Conservation (phyloP, 2,888 invertebrate genomes). For the Bellardia pandia region DNA sequence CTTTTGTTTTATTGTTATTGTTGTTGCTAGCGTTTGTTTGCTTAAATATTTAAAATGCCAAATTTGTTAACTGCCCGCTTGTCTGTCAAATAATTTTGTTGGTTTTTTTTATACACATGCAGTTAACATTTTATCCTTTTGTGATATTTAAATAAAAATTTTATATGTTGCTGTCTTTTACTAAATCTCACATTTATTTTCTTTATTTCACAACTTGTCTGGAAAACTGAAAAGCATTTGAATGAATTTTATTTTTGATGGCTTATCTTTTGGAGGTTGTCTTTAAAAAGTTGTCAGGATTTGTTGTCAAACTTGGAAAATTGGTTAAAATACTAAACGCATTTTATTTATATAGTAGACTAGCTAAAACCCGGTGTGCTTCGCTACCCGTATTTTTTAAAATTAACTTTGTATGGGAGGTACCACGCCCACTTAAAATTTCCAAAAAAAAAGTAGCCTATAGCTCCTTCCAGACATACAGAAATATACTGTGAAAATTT, state of each 20-base stretch:
- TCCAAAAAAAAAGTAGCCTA: too few relatives aligned
- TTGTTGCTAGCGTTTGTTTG: slow-evolving; percentile 31
- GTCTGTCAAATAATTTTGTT: slow-evolving; percentile 26
- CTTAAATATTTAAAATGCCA: slow-evolving; percentile 40
- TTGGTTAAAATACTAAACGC: neutral
- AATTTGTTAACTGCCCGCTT: slow-evolving; percentile 32
- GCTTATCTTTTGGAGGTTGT: slow-evolving; percentile 10
- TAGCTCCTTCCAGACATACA: too few relatives aligned
- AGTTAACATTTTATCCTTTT: slow-evolving; percentile 53
- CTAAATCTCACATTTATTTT: slow-evolving; percentile 52
- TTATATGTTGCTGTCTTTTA: slow-evolving; percentile 3
- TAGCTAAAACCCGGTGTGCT: too few relatives aligned
- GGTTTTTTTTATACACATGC: neutral
- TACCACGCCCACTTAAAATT: too few relatives aligned
- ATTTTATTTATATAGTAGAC: neutral
- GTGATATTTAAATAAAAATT: slow-evolving; percentile 58
- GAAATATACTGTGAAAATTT: too few relatives aligned
- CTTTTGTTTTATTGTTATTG: neutral
- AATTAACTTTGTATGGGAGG: too few relatives aligned
- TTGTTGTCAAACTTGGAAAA: slow-evolving; percentile 11
- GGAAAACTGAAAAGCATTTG: neutral
- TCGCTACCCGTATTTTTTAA: too few relatives aligned
- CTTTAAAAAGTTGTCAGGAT: slow-evolving; percentile 25
- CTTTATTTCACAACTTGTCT: slow-evolving; percentile 30
- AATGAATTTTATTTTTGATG: slow-evolving; percentile 12